Evolutionary conservation across 1,140 invertebrate species (phyloP).

Genomic region (Leguminivora glycinivorella): DNA sequence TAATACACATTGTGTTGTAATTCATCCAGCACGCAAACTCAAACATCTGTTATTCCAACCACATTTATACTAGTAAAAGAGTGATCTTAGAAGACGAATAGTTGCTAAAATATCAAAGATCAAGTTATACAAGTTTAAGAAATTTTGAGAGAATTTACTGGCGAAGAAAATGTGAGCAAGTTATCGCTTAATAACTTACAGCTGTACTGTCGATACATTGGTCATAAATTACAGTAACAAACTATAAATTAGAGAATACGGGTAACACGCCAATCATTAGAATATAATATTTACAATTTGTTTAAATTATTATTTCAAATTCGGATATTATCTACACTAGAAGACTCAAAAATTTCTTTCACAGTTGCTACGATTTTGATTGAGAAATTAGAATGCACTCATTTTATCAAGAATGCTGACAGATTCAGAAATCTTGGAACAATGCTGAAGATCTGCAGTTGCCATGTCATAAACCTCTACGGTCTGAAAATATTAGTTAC

Average conservation of each 20-base stretch:
- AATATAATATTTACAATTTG: not conserved
- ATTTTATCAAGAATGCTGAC: no score
- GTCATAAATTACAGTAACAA: not conserved
- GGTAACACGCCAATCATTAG: not conserved
- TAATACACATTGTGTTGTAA: not conserved
- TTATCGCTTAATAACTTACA: slow-evolving; percentile 3
- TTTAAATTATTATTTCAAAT: no score
- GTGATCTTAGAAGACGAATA: not conserved
- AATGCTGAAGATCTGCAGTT: no score
- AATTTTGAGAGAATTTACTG: not conserved
- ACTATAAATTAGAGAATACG: not conserved
- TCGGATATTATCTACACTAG: no score
- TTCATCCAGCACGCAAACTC: not conserved
- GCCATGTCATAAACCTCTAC: no score
- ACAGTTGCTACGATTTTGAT: no score
- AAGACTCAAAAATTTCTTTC: no score
- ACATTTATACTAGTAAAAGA: not conserved
- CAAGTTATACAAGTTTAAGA: not conserved
- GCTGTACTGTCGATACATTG: not conserved
- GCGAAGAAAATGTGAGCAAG: not conserved
- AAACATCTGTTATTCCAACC: not conserved
- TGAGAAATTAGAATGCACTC: no score
- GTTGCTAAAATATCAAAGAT: not conserved
- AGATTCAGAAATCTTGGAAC: no score
- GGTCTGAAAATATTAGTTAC: no score